A percentile compares a stretch with the other conserved stretches of the same genome.
These are phyloP conservation scores for Corvus moneduloides DNA, from an alignment of 2,113 vertebrate genomes.

Conservation along the genomic window DNA sequence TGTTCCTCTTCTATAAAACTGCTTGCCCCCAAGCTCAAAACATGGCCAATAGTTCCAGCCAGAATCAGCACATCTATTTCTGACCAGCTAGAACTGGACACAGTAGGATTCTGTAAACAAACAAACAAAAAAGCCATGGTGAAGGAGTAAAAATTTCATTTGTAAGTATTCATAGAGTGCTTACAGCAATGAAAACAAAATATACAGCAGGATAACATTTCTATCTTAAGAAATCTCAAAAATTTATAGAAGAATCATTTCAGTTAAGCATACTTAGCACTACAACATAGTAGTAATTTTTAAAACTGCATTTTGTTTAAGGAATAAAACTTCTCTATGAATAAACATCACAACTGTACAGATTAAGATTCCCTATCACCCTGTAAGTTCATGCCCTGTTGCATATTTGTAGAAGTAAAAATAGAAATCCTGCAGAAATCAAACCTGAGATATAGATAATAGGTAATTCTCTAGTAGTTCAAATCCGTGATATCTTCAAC, in stretches of 20 bases:
- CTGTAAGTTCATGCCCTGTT: not conserved
- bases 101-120: slow-evolving; percentile 50
- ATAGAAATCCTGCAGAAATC: not conserved
- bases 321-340: not conserved
- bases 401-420: not conserved
- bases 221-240: not conserved
- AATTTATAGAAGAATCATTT: not conserved
- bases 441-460: not conserved
- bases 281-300: not conserved
- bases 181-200: not conserved
- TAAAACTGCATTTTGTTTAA: not conserved
- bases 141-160: not conserved
- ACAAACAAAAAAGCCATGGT: not conserved
- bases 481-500: not conserved
- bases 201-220: not conserved
- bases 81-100: slow-evolving; percentile 73
- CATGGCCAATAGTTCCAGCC: slow-evolving; percentile 85
- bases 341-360: not conserved
- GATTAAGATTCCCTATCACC: not conserved
- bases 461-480: not conserved
- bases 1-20: slow-evolving; percentile 98
- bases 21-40: slow-evolving; percentile 88
- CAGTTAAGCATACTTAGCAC: not conserved
- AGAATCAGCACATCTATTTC: slow-evolving; percentile 86
- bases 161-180: not conserved